These are phyloP conservation scores for Bombus waltoni DNA, from an alignment of 1,140 invertebrate genomes.

Conservation along the genomic window DNA sequence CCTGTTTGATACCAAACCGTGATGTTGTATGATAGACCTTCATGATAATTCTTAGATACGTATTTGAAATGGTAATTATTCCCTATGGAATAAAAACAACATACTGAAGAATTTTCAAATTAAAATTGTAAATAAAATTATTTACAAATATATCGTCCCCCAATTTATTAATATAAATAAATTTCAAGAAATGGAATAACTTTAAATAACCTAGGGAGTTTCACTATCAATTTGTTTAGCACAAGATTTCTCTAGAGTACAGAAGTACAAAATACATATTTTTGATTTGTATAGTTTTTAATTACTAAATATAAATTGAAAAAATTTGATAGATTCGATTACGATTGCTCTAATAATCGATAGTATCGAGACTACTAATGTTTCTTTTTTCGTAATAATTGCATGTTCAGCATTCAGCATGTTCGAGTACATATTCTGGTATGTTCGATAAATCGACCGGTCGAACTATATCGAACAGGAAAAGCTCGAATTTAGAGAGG, in stretches of 20 bases:
- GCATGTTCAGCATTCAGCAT: too few relatives aligned
- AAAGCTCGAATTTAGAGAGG: not conserved
- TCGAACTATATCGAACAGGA: constrained; percentile 27
- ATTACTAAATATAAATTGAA: not conserved
- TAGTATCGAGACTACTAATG: not conserved
- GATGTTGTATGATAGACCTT: constrained; percentile 28
- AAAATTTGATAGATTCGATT: not conserved
- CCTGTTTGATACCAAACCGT: constrained; percentile 25
- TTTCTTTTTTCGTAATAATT: not conserved
- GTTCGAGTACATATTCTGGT: not conserved
- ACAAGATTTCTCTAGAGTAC: not conserved
- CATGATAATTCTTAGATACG: constrained; percentile 4
- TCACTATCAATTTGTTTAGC: not conserved
- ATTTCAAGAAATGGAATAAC: not conserved
- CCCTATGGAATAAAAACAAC: not conserved
- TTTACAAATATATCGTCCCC: not conserved
- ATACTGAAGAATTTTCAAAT: not conserved
- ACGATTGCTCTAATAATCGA: not conserved
- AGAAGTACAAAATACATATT: too few relatives aligned
- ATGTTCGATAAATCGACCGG: constrained; percentile 44
- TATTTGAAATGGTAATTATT: not conserved
- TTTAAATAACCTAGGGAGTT: not conserved
- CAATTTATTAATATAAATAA: constrained; percentile 10
- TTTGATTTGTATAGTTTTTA: not conserved
- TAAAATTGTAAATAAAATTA: not conserved